phyloP scores from a whole-genome alignment of 2,113 vertebrate species.

The Zosterops borbonicus region DNA sequence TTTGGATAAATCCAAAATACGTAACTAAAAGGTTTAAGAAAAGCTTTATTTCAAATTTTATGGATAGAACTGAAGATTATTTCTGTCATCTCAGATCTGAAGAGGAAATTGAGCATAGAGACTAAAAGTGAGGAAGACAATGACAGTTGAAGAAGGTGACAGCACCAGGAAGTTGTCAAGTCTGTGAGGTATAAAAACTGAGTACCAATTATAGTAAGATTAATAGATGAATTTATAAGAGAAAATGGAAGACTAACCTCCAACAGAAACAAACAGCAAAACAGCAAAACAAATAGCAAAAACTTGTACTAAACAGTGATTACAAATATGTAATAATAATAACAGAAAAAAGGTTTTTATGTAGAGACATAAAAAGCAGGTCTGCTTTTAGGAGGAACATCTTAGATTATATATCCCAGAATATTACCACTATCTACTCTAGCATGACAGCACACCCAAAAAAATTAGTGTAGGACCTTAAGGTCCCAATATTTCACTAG shows the following conservation, averaged over 20 bases:
- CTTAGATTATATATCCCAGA: neutral
- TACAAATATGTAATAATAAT: neutral
- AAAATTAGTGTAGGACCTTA: neutral
- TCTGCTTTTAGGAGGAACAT: neutral
- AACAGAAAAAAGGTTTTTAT: neutral
- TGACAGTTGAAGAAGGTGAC: neutral
- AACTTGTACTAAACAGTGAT: neutral
- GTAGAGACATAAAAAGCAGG: neutral
- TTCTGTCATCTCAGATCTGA: neutral
- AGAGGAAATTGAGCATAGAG: neutral
- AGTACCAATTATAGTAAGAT: neutral
- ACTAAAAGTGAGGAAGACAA: neutral
- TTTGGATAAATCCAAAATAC: neutral
- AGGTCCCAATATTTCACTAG: neutral
- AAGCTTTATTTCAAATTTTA: neutral
- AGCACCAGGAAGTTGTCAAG: neutral
- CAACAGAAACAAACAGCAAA: neutral
- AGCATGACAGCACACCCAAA: fast-evolving
- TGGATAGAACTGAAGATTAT: neutral
- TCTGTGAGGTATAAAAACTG: neutral
- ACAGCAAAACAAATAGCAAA: neutral
- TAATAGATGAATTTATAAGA: neutral
- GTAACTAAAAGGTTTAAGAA: neutral
- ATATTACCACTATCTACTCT: neutral
- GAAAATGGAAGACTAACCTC: neutral